phyloP scores from a whole-genome alignment of 2,888 invertebrate species.

The Apamea epomidion region DNA sequence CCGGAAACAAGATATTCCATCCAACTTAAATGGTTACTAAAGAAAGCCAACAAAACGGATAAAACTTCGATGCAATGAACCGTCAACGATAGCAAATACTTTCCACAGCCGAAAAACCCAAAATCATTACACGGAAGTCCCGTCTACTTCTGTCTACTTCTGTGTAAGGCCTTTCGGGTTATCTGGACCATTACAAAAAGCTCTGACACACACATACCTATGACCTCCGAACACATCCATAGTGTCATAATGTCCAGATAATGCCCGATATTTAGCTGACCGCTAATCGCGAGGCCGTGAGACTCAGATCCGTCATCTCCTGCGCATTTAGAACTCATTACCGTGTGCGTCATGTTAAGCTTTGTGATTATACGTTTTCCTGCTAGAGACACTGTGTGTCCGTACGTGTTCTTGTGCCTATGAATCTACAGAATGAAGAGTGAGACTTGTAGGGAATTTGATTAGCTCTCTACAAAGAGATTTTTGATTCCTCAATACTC shows the following conservation, averaged over 20 bases:
- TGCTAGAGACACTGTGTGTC: neutral
- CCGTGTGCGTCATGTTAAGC: constrained; percentile 49
- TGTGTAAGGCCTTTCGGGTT: neutral
- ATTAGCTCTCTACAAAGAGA: neutral
- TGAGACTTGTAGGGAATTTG: neutral
- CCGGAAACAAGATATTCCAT: neutral
- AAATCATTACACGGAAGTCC: neutral
- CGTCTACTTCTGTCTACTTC: neutral
- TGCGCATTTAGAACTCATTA: constrained; percentile 67
- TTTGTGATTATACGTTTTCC: constrained; percentile 28
- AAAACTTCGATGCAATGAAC: neutral
- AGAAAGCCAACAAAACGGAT: neutral
- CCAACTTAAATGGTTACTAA: neutral
- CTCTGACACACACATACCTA: no score
- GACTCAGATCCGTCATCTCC: constrained; percentile 50
- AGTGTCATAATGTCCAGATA: constrained; percentile 40
- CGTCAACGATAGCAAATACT: neutral
- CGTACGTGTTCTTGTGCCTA: neutral
- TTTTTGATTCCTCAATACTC: no score
- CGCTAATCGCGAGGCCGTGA: constrained; percentile 62
- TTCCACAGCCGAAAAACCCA: neutral
- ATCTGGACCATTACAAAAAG: neutral
- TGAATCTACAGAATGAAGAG: neutral
- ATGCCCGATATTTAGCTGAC: constrained; percentile 54
- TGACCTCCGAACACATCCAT: constrained; percentile 18